Evolutionary conservation across 30 jellyfish, hydroid and myxozoan species (phyloP), one percentile per base, ranked within the genome.

Genomic region (Mastigias papua): DNA sequence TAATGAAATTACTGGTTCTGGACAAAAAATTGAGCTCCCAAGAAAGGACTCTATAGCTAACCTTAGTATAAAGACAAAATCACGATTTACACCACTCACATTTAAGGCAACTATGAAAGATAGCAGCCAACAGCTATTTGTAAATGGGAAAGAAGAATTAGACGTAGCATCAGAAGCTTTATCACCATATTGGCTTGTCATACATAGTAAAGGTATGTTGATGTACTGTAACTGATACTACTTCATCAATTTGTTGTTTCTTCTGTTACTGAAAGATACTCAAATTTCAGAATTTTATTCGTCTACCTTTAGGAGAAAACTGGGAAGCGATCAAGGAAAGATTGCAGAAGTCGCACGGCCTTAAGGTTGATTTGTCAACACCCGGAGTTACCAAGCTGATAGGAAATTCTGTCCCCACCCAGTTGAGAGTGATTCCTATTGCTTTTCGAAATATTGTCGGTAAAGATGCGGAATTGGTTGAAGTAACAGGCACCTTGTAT

Each of bases 21-120:
- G 78, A 19, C 97, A 89, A 28, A 70, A 58, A 22, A 25, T 89
- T 19, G 97, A 89, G 66, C 84, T 89, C 1, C 97, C 97, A 19
- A 67, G 31, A n/a, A 66, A 78, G 37, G 69, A 77, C 34, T 34
- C 88, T n/a, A 17, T 73, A 25, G 83, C 84, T 1, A 63, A 73
- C 23, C 34, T 74, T 8, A 86, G 34, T 15, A 71, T 86, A 7
- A 64, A 46, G 27, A 69, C 84, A 5, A 64, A 70, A 23, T 31
- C 94, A 8, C 30, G 89, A 6, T 63, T 72, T 46, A 30, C 65
- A 6, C 92, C 92, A 0, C 92, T 89, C 16, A 61, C 65, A 0
- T 89, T 89, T 70, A 80, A 26, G 42, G 92, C 97, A n/a, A 11
- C 76, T 13, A 54, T 60, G 87, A 76, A 68, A 21, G 84, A 78